These are phyloP conservation scores for Cheilosia vernalis DNA, from an alignment of 2,888 invertebrate species.

Conservation along the genomic window DNA sequence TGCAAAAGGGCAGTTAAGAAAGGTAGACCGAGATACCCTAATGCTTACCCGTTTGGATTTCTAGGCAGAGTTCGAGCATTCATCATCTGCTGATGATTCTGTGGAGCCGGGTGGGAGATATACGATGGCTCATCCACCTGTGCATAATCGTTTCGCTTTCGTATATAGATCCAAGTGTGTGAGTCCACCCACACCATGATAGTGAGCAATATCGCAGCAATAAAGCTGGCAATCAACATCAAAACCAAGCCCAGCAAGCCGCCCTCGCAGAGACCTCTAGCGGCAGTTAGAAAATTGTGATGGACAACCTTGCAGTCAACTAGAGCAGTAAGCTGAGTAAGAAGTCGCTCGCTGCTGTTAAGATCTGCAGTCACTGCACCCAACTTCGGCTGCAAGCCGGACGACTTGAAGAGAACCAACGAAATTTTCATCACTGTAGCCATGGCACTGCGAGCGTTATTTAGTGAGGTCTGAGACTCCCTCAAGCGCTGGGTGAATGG, in stretches of 20 bases:
- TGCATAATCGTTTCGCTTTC: conserved; percentile 92
- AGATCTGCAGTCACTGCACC: conserved; percentile 91
- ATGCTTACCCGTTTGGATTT: conserved; percentile 83
- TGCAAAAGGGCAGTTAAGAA: conserved; percentile 76
- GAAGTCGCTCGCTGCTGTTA: conserved; percentile 89
- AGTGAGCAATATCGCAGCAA: conserved; percentile 95
- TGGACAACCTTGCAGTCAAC: conserved; percentile 94
- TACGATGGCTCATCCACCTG: conserved; percentile 92
- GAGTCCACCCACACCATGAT: conserved; percentile 97
- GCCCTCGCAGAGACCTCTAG: conserved; percentile 92
- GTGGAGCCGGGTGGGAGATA: conserved; percentile 83
- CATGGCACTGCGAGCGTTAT: conserved; percentile 84
- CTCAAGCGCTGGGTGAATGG: conserved; percentile 92
- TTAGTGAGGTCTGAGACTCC: conserved; percentile 89
- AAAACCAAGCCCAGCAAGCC: conserved; percentile 92
- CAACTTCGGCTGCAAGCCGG: conserved; percentile 88
- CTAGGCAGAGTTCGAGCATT: conserved; percentile 84
- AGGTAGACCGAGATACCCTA: background rate
- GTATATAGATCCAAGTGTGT: conserved; percentile 98
- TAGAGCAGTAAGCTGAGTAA: conserved; percentile 87
- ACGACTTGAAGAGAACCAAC: conserved; percentile 83
- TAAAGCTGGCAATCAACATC: conserved; percentile 93
- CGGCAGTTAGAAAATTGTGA: conserved; percentile 91
- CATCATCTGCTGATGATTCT: conserved; percentile 84
- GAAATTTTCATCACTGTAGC: conserved; percentile 83